Evolutionary conservation across 2,113 vertebrate genomes (phyloP).

Genomic region (Cryptomyrus ogoouensis): DNA sequence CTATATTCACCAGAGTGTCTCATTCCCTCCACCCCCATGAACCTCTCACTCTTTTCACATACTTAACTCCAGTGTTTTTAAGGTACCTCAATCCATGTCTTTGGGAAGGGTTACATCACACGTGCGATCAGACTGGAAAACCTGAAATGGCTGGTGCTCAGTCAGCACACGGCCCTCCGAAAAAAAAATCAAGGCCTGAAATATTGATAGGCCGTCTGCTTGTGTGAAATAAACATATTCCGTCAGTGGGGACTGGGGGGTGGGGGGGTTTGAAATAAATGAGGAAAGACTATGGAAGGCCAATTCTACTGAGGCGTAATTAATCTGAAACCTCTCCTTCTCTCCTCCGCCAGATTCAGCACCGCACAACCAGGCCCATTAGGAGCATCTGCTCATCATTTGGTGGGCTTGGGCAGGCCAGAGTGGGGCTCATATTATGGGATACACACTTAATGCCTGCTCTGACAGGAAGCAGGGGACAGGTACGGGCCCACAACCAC

Average conservation of each 20-base stretch:
- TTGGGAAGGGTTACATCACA: constrained; percentile 16
- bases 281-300: constrained; percentile 35
- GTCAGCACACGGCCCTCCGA: neutral
- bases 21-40: neutral
- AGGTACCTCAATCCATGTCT: constrained; percentile 22
- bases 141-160: constrained; percentile 38
- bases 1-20: neutral
- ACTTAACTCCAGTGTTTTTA: constrained; percentile 16
- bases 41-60: neutral
- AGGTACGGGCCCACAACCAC: neutral
- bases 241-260: neutral
- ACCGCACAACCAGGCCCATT: constrained; percentile 16
- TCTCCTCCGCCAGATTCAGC: constrained; percentile 15
- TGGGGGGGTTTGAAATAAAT: neutral
- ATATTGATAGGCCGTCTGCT: constrained; percentile 45
- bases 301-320: constrained; percentile 48
- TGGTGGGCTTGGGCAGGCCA: constrained; percentile 12
- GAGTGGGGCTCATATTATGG: neutral
- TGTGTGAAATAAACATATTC: constrained; percentile 27
- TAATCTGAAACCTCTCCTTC: constrained; percentile 40
- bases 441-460: neutral
- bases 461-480: neutral
- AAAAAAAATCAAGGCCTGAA: constrained; percentile 31
- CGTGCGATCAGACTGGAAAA: constrained; percentile 36
- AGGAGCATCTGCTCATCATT: constrained; percentile 13